Percentiles rank a stretch among this genome's conserved stretches.
Conservation (phyloP, 1,140 invertebrate species). For the Aphidius ervi region DNA sequence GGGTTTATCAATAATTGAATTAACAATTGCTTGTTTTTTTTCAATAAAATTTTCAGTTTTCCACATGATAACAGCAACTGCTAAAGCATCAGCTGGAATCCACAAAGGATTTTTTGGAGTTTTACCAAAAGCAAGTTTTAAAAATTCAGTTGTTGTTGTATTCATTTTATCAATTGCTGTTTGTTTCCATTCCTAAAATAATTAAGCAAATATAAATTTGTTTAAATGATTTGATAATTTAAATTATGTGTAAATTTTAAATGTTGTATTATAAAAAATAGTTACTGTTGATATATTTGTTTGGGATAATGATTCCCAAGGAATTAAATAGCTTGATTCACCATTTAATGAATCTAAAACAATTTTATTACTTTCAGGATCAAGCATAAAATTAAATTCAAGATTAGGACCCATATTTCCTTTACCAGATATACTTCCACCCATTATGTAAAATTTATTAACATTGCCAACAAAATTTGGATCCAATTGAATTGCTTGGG, state of each 20-base stretch:
- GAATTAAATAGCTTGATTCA: slow-evolving; percentile 39
- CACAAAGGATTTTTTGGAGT: slow-evolving; percentile 27
- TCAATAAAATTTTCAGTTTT: too few relatives aligned
- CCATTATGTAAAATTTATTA: slow-evolving; percentile 58
- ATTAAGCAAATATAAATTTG: slow-evolving; percentile 3
- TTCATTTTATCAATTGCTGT: slow-evolving; percentile 40
- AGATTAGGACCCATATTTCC: slow-evolving; percentile 55
- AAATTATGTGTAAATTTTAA: neutral
- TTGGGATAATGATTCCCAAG: slow-evolving; percentile 26
- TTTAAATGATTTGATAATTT: too few relatives aligned
- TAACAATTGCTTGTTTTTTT: too few relatives aligned
- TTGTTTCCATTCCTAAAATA: slow-evolving; percentile 45
- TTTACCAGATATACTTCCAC: slow-evolving; percentile 54
- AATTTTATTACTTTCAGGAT: slow-evolving; percentile 62
- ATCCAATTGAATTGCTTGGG: slow-evolving; percentile 57
- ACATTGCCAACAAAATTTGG: slow-evolving; percentile 52
- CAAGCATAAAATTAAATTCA: slow-evolving; percentile 66
- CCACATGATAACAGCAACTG: slow-evolving; percentile 34
- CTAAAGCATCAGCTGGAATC: slow-evolving; percentile 36
- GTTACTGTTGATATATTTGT: slow-evolving; percentile 14
- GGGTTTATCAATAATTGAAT: too few relatives aligned
- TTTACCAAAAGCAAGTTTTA: slow-evolving; percentile 47
- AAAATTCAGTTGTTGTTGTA: slow-evolving; percentile 38
- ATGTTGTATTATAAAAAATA: slow-evolving; percentile 2
- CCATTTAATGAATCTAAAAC: slow-evolving; percentile 48